Conservation (phyloP, 1,140 invertebrate species). For the Aplysia californica region DNA sequence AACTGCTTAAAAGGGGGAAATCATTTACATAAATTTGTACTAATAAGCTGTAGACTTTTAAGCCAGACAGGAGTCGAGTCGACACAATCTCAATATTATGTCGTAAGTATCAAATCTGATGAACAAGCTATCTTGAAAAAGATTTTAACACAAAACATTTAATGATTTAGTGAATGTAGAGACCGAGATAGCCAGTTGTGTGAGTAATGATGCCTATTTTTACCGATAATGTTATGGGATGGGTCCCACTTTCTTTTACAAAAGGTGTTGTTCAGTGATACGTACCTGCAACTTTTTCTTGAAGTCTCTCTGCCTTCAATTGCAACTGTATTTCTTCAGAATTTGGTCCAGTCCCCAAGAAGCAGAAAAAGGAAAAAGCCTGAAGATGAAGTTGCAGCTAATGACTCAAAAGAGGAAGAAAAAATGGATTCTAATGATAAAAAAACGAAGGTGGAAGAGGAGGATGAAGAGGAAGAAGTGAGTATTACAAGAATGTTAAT, state of each 20-base stretch:
- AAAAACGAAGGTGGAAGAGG: not conserved
- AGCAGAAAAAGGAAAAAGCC: not conserved
- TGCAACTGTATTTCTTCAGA: not conserved
- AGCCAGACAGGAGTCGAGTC: no score
- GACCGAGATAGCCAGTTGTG: not conserved
- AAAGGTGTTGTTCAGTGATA: not conserved
- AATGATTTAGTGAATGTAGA: not conserved
- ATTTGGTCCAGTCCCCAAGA: not conserved
- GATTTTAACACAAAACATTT: no score
- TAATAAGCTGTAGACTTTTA: no score
- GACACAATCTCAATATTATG: no score
- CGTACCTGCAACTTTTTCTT: not conserved
- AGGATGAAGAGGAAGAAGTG: conserved; percentile 3
- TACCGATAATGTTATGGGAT: not conserved
- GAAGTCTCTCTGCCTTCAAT: not conserved
- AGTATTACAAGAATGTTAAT: not conserved
- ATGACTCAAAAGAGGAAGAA: no score
- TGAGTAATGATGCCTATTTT: not conserved
- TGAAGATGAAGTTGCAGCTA: not conserved
- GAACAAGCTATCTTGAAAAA: no score
- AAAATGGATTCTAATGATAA: no score
- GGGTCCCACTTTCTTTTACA: not conserved
- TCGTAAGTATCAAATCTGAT: no score
- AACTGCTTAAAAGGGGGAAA: no score
- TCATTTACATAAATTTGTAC: no score